These are phyloP conservation scores for Buathra laborator DNA, from an alignment of 2,888 invertebrate genomes.

Conservation along the genomic window DNA sequence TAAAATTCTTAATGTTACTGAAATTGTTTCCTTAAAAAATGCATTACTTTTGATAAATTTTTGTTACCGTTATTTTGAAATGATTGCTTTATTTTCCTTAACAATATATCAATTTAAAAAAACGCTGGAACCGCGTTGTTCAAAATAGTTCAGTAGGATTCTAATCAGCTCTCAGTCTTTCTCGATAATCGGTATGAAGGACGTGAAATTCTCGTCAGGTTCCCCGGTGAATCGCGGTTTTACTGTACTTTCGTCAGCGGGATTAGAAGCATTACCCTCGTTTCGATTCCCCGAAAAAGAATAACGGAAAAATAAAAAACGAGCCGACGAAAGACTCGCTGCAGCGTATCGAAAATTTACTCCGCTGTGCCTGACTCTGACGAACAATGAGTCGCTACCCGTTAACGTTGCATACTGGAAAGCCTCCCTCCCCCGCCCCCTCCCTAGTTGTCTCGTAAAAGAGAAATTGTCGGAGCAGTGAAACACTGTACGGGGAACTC, in stretches of 20 bases:
- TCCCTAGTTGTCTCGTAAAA: conserved; percentile 45
- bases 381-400: conserved; percentile 15
- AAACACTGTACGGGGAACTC: conserved; percentile 32
- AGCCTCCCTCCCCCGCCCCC: not conserved
- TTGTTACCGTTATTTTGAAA: too few species aligned
- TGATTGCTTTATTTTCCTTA: too few species aligned
- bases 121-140: too few species aligned
- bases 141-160: too few species aligned
- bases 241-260: not conserved
- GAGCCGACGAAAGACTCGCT: not conserved
- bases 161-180: too few species aligned
- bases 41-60: too few species aligned
- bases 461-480: conserved; percentile 37
- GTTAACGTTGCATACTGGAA: conserved; percentile 25
- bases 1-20: too few species aligned
- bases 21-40: too few species aligned
- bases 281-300: not conserved
- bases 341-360: conserved; percentile 7
- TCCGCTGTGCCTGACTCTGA: conserved; percentile 2
- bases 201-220: too few species aligned
- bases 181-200: too few species aligned
- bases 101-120: too few species aligned
- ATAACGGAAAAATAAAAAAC: not conserved
- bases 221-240: too few species aligned
- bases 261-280: not conserved